Evolutionary conservation across 2,113 vertebrate genomes (phyloP).

Genomic region (Anas platyrhynchos): DNA sequence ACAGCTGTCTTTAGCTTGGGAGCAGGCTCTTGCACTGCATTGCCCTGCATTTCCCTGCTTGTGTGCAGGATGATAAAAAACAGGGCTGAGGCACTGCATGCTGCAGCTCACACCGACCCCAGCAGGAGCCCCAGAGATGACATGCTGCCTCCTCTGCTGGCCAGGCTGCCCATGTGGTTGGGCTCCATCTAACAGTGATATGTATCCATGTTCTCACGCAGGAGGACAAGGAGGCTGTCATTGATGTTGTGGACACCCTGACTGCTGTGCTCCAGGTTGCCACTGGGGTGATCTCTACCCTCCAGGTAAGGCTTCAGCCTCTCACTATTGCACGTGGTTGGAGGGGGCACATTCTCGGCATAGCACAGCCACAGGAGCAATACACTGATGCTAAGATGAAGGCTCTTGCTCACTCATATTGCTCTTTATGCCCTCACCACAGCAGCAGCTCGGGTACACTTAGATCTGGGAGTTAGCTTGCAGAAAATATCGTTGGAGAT

Average conservation of each 20-base stretch:
- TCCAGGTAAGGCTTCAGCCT: constrained; percentile 80
- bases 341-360: background rate
- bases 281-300: constrained; percentile 89
- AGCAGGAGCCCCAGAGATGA: background rate
- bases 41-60: background rate
- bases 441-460: background rate
- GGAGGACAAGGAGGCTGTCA: constrained; percentile 96
- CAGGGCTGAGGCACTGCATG: background rate
- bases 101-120: background rate
- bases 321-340: fast-evolving
- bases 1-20: fast-evolving
- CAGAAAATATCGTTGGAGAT: background rate
- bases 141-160: background rate
- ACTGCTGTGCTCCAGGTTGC: constrained; percentile 89
- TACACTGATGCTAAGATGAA: background rate
- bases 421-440: background rate
- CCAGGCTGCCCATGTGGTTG: background rate
- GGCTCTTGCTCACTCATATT: fast-evolving
- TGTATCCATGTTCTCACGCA: constrained; percentile 21
- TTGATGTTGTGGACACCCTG: constrained; percentile 90
- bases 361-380: fast-evolving
- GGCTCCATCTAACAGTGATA: background rate
- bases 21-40: background rate
- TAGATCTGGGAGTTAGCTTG: background rate
- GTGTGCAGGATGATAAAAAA: background rate